A percentile compares a stretch with the other conserved stretches of the same genome.
Evolutionary conservation across 1,140 invertebrate genomes (phyloP).

Genomic region (Colletes latitarsis): DNA sequence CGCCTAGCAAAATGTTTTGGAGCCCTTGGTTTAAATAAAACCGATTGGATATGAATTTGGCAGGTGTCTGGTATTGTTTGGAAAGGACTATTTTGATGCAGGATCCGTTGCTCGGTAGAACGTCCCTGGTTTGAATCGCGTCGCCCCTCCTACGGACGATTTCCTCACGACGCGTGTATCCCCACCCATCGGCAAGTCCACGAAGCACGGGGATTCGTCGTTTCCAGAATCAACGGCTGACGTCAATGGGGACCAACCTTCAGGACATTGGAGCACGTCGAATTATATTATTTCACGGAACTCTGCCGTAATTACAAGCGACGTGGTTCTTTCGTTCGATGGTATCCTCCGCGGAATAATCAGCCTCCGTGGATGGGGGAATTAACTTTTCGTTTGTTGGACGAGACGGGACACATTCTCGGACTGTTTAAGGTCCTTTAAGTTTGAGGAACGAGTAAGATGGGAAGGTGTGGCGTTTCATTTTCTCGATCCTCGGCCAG

Average conservation of each 20-base stretch:
- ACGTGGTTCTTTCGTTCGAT: neutral
- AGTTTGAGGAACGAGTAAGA: neutral
- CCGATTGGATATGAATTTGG: neutral
- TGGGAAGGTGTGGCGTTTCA: slow-evolving; percentile 8
- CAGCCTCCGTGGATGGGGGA: neutral
- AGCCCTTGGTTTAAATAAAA: no score
- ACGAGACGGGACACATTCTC: neutral
- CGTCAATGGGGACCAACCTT: slow-evolving; percentile 61
- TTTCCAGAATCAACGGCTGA: slow-evolving; percentile 56
- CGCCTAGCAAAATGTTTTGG: no score
- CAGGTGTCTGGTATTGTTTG: neutral
- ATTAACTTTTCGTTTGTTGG: neutral
- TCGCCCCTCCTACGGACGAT: neutral
- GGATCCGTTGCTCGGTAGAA: neutral
- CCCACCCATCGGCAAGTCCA: slow-evolving; percentile 8
- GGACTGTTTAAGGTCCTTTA: neutral
- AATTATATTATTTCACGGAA: slow-evolving; percentile 54
- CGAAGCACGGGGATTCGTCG: slow-evolving; percentile 54
- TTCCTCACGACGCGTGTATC: slow-evolving; percentile 30
- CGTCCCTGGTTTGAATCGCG: slow-evolving; percentile 40
- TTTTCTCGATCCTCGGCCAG: neutral
- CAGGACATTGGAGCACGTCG: slow-evolving; percentile 25
- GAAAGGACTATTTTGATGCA: neutral
- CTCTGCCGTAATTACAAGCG: slow-evolving; percentile 15
- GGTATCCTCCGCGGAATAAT: neutral